phyloP scores from a whole-genome alignment of 2,797 vertebrate species.

The Morelia viridis region DNA sequence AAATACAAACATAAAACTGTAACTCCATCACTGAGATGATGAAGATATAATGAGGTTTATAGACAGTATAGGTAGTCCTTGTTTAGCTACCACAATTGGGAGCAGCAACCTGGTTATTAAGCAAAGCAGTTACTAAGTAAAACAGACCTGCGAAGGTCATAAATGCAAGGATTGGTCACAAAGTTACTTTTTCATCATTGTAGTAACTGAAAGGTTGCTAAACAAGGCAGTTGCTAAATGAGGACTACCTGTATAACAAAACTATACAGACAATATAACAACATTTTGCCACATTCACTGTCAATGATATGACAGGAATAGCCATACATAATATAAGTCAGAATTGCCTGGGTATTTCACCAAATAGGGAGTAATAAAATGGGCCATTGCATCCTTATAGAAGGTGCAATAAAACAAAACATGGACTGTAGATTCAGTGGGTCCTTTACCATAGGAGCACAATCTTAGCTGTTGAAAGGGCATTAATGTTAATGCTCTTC shows the following conservation, averaged over 20 bases:
- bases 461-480: not conserved
- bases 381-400: not conserved
- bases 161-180: not conserved
- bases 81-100: not conserved
- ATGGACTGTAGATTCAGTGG: not conserved
- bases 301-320: not conserved
- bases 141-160: not conserved
- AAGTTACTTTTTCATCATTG: not conserved
- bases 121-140: not conserved
- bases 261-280: not conserved
- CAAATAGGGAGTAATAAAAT: not conserved
- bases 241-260: not conserved
- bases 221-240: not conserved
- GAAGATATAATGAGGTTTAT: not conserved
- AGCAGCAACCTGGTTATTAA: not conserved
- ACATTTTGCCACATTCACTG: not conserved
- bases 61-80: not conserved
- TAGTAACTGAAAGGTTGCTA: not conserved
- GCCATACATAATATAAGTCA: not conserved
- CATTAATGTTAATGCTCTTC: not conserved
- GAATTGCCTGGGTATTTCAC: not conserved
- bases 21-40: not conserved
- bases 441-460: not conserved
- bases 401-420: not conserved
- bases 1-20: not conserved